Percentiles rank a stretch among this genome's conserved stretches.
Evolutionary conservation across 64 coral and sea anemone genomes (phyloP).

Genomic region (Pachyseris speciosa): DNA sequence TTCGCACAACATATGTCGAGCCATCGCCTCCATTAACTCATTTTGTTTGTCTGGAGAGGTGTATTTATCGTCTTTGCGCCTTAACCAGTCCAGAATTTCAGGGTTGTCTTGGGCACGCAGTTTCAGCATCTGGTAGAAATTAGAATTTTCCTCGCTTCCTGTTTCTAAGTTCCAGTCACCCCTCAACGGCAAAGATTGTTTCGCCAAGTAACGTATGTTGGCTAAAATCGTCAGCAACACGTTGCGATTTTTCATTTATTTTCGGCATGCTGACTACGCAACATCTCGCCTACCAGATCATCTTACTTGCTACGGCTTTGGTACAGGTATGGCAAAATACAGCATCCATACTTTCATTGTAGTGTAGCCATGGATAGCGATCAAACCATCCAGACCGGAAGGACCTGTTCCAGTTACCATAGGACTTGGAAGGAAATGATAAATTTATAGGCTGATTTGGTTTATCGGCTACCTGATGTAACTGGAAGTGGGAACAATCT

Average conservation of each 20-base stretch:
- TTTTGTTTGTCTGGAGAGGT: conserved; percentile 65
- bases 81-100: conserved; percentile 59
- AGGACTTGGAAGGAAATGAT: conserved; percentile 56
- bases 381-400: conserved; percentile 46
- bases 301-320: not conserved
- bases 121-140: conserved; percentile 70
- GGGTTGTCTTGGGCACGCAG: conserved; percentile 54
- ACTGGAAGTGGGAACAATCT: not conserved
- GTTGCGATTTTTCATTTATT: conserved; percentile 43
- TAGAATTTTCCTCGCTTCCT: conserved; percentile 49
- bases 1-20: conserved; percentile 26
- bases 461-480: conserved; percentile 47
- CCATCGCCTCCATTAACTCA: conserved; percentile 53
- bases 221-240: conserved; percentile 43
- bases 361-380: conserved; percentile 52
- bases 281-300: no score
- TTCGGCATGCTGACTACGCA: not conserved
- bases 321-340: conserved; percentile 55
- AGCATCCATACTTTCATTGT: conserved; percentile 23
- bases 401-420: conserved; percentile 44
- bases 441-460: conserved; percentile 57
- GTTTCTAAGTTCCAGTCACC: conserved; percentile 61
- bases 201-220: conserved; percentile 59
- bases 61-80: conserved; percentile 59
- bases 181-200: conserved; percentile 57